Evolutionary conservation across 2,113 vertebrate species (phyloP).

Genomic region (Gulo gulo): DNA sequence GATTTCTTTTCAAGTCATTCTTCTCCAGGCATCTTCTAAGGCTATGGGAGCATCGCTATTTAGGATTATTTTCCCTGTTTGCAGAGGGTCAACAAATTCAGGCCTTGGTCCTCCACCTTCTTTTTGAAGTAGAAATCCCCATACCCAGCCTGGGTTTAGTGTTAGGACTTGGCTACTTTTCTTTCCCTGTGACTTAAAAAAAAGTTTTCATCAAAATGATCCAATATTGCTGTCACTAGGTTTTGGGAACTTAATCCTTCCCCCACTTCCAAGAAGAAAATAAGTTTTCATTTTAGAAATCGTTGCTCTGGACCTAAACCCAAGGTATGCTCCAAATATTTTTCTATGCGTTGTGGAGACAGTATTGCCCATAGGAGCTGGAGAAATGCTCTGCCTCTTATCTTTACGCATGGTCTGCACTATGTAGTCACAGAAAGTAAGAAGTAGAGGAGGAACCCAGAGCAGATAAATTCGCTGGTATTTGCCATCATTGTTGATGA

Average conservation of each 20-base stretch:
- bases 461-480: neutral
- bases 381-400: neutral
- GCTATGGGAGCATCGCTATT: neutral
- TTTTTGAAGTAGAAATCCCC: neutral
- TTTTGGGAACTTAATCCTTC: neutral
- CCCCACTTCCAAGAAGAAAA: neutral
- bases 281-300: neutral
- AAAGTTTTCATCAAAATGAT: neutral
- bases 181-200: neutral
- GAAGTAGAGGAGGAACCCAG: neutral
- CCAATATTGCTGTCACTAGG: neutral
- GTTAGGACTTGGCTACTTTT: neutral
- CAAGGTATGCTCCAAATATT: neutral
- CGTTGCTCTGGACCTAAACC: neutral
- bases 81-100: neutral
- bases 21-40: constrained; percentile 47
- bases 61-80: neutral
- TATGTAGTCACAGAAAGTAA: neutral
- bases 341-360: neutral
- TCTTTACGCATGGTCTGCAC: neutral
- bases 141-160: rapidly evolving
- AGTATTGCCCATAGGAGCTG: neutral
- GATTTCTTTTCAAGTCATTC: neutral
- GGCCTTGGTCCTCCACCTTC: neutral
- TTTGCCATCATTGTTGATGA: neutral